phyloP scores from a whole-genome alignment of 2,113 vertebrate genomes.

The Notarius lentiginosus region DNA sequence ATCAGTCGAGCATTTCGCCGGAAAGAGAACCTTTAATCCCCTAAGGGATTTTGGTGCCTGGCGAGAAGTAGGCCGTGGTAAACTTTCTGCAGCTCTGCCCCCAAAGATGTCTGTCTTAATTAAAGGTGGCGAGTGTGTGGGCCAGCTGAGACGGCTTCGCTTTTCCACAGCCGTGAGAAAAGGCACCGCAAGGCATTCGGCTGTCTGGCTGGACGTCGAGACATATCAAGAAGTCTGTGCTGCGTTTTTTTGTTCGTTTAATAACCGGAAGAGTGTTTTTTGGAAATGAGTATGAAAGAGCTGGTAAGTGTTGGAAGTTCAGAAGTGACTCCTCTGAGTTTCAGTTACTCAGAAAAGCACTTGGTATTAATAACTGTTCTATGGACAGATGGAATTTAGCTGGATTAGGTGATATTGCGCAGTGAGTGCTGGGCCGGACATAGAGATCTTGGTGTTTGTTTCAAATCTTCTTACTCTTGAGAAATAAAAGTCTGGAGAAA shows the following conservation, averaged over 20 bases:
- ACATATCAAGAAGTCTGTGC: slow-evolving; percentile 3
- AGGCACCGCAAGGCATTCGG: background rate
- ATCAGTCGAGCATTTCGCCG: slow-evolving; percentile 40
- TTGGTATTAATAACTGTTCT: slow-evolving; percentile 2
- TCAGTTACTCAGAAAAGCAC: background rate
- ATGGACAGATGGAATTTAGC: background rate
- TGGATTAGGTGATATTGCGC: background rate
- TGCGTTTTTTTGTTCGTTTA: background rate
- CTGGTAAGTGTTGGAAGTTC: background rate
- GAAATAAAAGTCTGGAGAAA: background rate
- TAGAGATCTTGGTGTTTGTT: background rate
- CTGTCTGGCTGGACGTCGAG: slow-evolving; percentile 18
- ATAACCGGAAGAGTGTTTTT: background rate
- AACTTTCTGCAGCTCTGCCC: slow-evolving; percentile 46
- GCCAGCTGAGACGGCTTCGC: slow-evolving; percentile 39
- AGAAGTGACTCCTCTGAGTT: background rate
- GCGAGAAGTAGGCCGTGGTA: slow-evolving; percentile 42
- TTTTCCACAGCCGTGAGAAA: slow-evolving; percentile 20
- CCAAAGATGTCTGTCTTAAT: slow-evolving; percentile 49
- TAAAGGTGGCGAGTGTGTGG: slow-evolving; percentile 42
- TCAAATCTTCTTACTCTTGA: background rate
- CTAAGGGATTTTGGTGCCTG: slow-evolving; percentile 21
- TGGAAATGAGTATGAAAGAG: background rate
- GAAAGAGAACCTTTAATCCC: slow-evolving; percentile 38
- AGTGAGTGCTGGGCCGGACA: background rate